These are phyloP conservation scores for Akabosia matsudoensis DNA, from an alignment of 1,140 invertebrate species.

Conservation along the genomic window DNA sequence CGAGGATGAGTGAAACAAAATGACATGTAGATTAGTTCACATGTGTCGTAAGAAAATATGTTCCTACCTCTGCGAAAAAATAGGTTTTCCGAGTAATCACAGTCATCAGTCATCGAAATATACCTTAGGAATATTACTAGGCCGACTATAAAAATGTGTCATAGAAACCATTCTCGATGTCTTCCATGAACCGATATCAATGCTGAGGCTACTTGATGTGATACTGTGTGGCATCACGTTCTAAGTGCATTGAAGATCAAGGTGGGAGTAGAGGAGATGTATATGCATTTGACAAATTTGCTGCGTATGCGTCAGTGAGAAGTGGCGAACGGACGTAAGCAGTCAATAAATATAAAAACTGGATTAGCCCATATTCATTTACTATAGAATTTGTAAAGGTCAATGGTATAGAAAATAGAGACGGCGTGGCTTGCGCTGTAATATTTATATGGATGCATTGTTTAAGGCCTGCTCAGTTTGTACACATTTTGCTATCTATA, in stretches of 20 bases:
- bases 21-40: no score
- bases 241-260: conserved; percentile 13
- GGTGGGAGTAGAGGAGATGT: neutral
- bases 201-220: neutral
- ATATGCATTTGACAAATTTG: neutral
- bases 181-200: neutral
- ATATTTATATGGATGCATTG: no score
- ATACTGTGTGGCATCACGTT: neutral
- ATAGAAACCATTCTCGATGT: neutral
- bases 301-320: neutral
- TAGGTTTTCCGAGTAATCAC: no score
- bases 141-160: neutral
- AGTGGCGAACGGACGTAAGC: neutral
- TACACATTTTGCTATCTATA: no score
- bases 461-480: no score
- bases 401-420: conserved; percentile 7
- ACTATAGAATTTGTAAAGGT: neutral
- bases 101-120: no score
- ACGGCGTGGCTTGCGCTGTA: conserved; percentile 8
- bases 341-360: neutral
- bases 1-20: no score
- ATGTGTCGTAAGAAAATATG: no score
- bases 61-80: no score
- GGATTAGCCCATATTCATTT: neutral
- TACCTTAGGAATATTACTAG: no score